Percentiles rank a stretch among this genome's conserved stretches.
These are phyloP conservation scores for Galerucella nymphaeae DNA, from an alignment of 2,888 invertebrate genomes.

Conservation along the genomic window DNA sequence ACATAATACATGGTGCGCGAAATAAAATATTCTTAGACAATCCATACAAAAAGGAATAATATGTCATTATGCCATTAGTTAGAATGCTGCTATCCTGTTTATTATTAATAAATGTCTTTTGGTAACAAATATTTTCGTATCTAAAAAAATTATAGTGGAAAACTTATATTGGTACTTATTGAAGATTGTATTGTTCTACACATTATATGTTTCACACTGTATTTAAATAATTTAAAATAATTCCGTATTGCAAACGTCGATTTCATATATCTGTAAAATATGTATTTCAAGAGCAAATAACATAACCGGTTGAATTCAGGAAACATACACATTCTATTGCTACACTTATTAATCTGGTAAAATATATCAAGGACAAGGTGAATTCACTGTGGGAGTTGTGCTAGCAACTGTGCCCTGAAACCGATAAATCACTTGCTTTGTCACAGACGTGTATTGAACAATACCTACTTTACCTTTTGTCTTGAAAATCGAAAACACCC, in stretches of 20 bases:
- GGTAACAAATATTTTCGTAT: no score
- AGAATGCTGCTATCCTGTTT: no score
- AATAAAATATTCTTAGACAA: no score
- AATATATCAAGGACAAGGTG: slow-evolving; percentile 31
- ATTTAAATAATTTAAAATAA: no score
- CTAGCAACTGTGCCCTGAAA: slow-evolving; percentile 14
- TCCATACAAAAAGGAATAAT: no score
- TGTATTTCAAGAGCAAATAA: neutral
- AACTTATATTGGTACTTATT: no score
- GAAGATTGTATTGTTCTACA: no score
- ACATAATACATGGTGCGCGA: no score
- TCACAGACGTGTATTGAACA: slow-evolving; percentile 3
- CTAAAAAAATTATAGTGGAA: no score
- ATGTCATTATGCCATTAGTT: no score
- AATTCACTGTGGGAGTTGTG: slow-evolving; percentile 16
- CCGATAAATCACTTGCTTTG: slow-evolving; percentile 3
- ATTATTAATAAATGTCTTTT: no score
- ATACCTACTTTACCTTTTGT: slow-evolving; percentile 6
- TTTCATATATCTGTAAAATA: neutral
- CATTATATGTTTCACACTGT: no score
- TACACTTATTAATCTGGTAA: slow-evolving; percentile 3
- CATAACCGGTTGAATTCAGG: slow-evolving; percentile 18
- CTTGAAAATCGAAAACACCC: neutral
- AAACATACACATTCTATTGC: slow-evolving; percentile 6
- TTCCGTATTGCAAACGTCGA: neutral